Conservation (phyloP, 2,113 vertebrate genomes). For the Elachura formosa region DNA sequence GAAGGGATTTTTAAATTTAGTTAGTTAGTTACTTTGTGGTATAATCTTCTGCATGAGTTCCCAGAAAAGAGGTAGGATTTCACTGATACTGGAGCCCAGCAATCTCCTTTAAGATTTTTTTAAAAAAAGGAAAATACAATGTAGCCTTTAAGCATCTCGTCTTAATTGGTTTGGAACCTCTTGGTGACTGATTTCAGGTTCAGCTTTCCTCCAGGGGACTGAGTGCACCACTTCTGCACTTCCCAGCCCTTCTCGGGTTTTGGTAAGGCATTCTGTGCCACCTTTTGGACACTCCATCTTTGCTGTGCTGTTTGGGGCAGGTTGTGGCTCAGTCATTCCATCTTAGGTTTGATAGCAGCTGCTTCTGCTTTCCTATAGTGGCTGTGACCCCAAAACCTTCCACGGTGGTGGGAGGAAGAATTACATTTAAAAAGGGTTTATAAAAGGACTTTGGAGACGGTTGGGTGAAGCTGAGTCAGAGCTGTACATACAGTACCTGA, state of each 20-base stretch:
- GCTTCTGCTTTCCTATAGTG: background rate
- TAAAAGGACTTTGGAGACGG: background rate
- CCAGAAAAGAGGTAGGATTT: background rate
- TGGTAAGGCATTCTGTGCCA: background rate
- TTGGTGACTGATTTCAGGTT: constrained; percentile 13
- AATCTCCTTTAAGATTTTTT: background rate
- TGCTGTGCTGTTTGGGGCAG: background rate
- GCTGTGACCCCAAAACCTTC: background rate
- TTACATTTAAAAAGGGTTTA: background rate
- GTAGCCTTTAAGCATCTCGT: background rate
- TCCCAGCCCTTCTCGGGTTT: constrained; percentile 32
- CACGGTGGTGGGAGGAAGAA: background rate
- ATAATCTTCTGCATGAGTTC: background rate
- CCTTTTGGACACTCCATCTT: background rate
- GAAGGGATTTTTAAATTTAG: background rate
- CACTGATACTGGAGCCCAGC: background rate
- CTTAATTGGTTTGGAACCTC: constrained; percentile 23
- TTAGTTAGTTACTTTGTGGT: background rate
- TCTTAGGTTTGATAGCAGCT: background rate
- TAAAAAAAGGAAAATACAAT: background rate
- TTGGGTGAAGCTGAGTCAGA: background rate
- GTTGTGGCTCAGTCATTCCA: background rate
- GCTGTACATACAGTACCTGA: rapidly evolving
- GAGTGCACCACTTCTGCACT: background rate
- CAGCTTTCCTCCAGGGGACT: constrained; percentile 4